Evolutionary conservation across 2,797 vertebrate genomes (phyloP).

Genomic region (Artibeus lituratus): DNA sequence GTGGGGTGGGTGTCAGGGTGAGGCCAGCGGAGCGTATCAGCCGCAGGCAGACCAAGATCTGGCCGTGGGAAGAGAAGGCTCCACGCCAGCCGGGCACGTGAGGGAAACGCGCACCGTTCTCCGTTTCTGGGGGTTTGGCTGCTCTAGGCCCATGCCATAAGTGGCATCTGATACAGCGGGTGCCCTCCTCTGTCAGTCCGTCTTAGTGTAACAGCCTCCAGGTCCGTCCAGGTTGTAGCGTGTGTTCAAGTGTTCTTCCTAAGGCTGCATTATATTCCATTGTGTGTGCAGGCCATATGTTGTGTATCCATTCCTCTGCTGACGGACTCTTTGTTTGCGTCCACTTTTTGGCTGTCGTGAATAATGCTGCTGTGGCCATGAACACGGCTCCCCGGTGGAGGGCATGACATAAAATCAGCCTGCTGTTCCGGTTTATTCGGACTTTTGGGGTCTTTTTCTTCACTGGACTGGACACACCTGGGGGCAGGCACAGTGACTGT

Average conservation of each 20-base stretch:
- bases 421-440: neutral
- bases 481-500: neutral
- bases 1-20: no score
- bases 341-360: neutral
- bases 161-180: neutral
- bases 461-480: neutral
- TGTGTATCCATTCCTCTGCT: neutral
- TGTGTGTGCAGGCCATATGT: neutral
- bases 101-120: neutral
- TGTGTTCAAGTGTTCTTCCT: neutral
- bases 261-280: neutral
- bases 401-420: neutral
- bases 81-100: rapidly evolving
- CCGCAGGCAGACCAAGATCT: no score
- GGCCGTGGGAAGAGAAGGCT: no score
- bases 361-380: neutral
- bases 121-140: neutral
- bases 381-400: neutral
- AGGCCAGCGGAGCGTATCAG: no score
- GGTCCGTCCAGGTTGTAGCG: neutral
- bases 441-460: neutral
- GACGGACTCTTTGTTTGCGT: neutral
- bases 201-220: neutral
- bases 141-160: neutral
- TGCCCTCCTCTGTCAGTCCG: neutral